Percentiles rank a stretch among this genome's conserved stretches.
These are phyloP conservation scores for Drosophila neocordata DNA, from an alignment of 1,140 invertebrate species.

Conservation along the genomic window DNA sequence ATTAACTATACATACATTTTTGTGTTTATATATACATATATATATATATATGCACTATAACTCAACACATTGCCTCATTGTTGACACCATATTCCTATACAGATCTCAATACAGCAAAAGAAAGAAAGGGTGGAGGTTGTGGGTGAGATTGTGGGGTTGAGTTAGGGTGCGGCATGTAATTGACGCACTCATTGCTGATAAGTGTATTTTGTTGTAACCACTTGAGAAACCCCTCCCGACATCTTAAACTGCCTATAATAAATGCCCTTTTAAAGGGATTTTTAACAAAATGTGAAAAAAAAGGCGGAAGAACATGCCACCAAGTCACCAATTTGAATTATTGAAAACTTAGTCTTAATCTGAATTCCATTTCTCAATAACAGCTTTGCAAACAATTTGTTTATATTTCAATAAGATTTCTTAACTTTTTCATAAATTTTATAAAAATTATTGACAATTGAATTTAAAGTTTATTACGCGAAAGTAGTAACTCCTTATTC, in stretches of 20 bases:
- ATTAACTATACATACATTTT: constrained; percentile 50
- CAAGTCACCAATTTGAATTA: neutral
- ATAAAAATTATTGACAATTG: neutral
- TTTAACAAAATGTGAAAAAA: neutral
- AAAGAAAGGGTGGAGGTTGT: neutral
- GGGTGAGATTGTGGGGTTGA: neutral
- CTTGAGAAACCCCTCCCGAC: constrained; percentile 47
- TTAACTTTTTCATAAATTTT: no score
- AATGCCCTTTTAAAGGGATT: neutral
- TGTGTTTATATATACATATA: neutral
- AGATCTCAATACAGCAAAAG: neutral
- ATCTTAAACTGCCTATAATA: constrained; percentile 21
- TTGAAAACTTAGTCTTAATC: neutral
- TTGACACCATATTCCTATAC: constrained; percentile 23
- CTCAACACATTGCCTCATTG: constrained; percentile 61
- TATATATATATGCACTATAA: constrained; percentile 47
- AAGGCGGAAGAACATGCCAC: constrained; percentile 3
- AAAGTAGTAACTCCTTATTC: constrained; percentile 53
- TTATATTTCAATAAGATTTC: no score
- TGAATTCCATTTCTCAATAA: no score
- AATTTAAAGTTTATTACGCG: neutral
- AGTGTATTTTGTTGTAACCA: constrained; percentile 76
- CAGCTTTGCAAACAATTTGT: no score
- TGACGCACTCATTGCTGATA: constrained; percentile 73
- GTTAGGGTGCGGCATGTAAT: constrained; percentile 50